Evolutionary conservation across 2,113 vertebrate genomes (phyloP).

Genomic region (Saccopteryx leptura): DNA sequence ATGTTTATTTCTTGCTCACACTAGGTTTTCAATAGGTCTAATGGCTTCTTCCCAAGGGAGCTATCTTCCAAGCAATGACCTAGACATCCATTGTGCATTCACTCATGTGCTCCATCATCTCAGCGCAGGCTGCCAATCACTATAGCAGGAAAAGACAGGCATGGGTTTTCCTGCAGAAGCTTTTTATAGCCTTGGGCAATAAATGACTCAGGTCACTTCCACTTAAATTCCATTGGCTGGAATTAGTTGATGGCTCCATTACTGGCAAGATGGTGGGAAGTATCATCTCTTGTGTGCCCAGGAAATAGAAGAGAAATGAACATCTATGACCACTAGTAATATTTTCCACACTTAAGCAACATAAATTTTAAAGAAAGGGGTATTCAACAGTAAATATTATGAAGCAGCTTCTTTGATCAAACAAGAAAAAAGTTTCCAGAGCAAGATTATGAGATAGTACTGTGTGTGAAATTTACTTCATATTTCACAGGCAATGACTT

Average conservation of each 20-base stretch:
- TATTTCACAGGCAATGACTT: not conserved
- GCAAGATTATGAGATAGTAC: not conserved
- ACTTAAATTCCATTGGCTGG: not conserved
- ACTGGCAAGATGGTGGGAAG: not conserved
- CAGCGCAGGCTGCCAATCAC: not conserved
- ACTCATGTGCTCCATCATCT: not conserved
- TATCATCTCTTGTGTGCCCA: not conserved
- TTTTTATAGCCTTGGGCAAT: not conserved
- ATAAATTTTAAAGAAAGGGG: not conserved
- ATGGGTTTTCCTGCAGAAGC: not conserved
- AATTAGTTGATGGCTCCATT: not conserved
- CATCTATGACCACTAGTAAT: not conserved
- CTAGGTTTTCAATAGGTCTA: not conserved
- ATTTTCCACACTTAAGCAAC: constrained; percentile 10
- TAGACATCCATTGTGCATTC: not conserved
- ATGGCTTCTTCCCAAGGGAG: not conserved
- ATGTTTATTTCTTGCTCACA: constrained; percentile 1
- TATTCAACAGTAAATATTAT: not conserved
- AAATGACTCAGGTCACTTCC: not conserved
- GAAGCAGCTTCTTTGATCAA: not conserved
- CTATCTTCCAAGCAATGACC: not conserved
- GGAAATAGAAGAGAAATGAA: not conserved
- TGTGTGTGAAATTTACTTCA: not conserved
- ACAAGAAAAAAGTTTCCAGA: not conserved
- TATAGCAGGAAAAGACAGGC: not conserved